Evolutionary conservation across 2,797 vertebrate genomes (phyloP), one percentile per base, ranked within the genome.

Genomic region (Nannoperca obscura): DNA sequence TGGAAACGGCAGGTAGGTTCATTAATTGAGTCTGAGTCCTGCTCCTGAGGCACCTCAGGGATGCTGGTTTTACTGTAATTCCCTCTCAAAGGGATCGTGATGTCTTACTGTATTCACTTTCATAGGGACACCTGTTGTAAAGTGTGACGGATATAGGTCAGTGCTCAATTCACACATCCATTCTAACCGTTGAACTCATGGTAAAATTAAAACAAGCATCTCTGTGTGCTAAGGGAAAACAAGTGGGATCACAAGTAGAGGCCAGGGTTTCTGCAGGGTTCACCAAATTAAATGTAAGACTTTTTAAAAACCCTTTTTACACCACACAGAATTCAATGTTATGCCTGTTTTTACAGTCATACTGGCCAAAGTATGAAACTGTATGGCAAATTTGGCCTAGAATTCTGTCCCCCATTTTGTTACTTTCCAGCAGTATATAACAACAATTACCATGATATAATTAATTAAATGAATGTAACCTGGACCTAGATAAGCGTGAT

Each of bases 1-100:
- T 1, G 97, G 97, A 83, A 98, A 97, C 54, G 95, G 97, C 93
- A 99, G 97, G 98, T 99, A 95, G 96, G 97, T 97, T 82, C 65
- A 36, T 59, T 89, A 81, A 78, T 75, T 90, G 90, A 87, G 85
- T 89, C 78, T 90, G 86, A 86, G 80, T 86, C 74, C 71, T 89
- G 90, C 90, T 95, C 93, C 89, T 58, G 85, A 83, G 89, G 91
- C 87, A 91, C 94, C 91, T 89, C 86, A 70, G 92, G 92, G 94
- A 92, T 90, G 92, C 90, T 91, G 76, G 86, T 89, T 91, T 92
- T 83, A 78, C 79, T 78, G 82, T 76, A 77, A 77, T 86, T 88
- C 81, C 80, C 85, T 86, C 87, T 89, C 83, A n/a, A 19, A 84
- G 89, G 89, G 65, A 70, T 65, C 66, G 71, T 84, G 85, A 84